These are phyloP conservation scores for Psittacula echo DNA, from an alignment of 2,797 vertebrate genomes.

Conservation along the genomic window DNA sequence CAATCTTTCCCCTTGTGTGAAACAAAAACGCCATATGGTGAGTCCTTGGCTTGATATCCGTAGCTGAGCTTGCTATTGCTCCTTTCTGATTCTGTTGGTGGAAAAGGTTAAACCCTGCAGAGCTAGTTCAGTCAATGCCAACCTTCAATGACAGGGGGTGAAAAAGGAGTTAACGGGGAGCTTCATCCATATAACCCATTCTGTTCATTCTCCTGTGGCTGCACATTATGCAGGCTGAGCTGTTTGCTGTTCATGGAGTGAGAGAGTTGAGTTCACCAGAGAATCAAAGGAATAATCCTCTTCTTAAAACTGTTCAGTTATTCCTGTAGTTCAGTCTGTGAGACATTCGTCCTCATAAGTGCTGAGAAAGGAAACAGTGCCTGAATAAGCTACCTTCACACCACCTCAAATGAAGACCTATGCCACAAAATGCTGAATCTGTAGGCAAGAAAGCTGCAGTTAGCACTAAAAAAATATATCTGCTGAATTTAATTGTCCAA, in stretches of 20 bases:
- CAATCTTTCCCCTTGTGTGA: constrained; percentile 40
- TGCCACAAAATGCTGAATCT: not conserved
- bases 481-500: not conserved
- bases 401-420: not conserved
- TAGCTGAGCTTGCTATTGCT: constrained; percentile 12
- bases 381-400: not conserved
- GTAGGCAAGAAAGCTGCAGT: not conserved
- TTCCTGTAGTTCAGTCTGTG: not conserved
- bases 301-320: not conserved
- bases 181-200: not conserved
- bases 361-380: not conserved
- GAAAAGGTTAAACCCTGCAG: constrained; percentile 56
- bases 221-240: not conserved
- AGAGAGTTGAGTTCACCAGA: not conserved
- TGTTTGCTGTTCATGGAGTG: not conserved
- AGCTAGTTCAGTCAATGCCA: constrained; percentile 23
- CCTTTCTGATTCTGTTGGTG: constrained; percentile 37
- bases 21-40: constrained; percentile 69
- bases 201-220: not conserved
- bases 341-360: not conserved
- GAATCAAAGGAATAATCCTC: not conserved
- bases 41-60: constrained; percentile 54
- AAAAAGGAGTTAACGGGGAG: not conserved
- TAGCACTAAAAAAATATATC: not conserved
- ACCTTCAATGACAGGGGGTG: not conserved